Evolutionary conservation across 2,888 invertebrate genomes (phyloP), one percentile per base, ranked within the genome.

Genomic region (Oxytorus armatus): DNA sequence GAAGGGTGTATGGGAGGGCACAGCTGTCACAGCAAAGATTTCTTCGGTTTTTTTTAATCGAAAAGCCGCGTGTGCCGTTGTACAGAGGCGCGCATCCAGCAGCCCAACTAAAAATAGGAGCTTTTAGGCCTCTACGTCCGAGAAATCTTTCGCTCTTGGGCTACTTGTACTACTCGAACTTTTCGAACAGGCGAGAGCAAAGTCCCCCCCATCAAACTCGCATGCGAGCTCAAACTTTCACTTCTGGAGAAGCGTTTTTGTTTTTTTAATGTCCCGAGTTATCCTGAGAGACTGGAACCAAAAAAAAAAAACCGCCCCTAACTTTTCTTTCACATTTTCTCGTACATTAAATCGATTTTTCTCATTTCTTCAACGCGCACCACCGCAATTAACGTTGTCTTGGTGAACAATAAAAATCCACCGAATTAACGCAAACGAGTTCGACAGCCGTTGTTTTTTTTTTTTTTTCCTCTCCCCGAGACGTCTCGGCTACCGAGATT

Each of bases 131-230:
- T 53, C 57, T 70, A 65, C 73, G 74, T 70, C 70, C 74, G 70
- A 81, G 79, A 81, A 81, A 81, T 80, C 80, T 80, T 77, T 73
- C 80, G 80, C 80, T 80, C 80, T 80, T 80, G 80, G 80, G 77
- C 80, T 80, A 80, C 80, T 80, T 80, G 80, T 63, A 14, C 63
- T 68, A 73, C 72, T 73, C 63, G 75, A 78, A 29, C 47, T 36
- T 65, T 74, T 55, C 42, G 23, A 47, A 11, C 21, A 23, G 51
- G 16, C 57, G 47, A 47, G 53, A 47, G 36, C 29, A 29, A 29
- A 5, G 29, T n/a, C n/a, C 29, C 29, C 29, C 3, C 49, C 65
- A 14, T 65, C 49, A 49, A 11, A 65, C 49, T 36, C 33, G 65
- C 11, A 23, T 10, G n/a, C 29, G 39, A 59, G 36, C 36, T 51